Conservation (phyloP, 2,888 invertebrate genomes). For the Pachycephus smyrnensis region DNA sequence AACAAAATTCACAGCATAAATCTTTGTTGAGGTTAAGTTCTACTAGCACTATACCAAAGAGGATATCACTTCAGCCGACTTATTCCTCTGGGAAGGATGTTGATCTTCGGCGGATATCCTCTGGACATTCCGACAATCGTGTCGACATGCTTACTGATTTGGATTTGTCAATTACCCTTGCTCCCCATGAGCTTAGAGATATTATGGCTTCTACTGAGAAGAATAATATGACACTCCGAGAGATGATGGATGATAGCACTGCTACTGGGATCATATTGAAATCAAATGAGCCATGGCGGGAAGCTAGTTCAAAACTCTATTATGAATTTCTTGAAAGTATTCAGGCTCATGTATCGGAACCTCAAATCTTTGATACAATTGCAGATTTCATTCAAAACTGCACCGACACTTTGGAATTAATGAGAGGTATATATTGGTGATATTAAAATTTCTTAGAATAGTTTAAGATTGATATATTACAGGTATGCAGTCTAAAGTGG, state of each 20-base stretch:
- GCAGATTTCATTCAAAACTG: conserved; percentile 75
- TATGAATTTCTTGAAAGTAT: conserved; percentile 60
- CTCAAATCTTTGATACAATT: conserved; percentile 73
- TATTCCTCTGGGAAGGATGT: conserved; percentile 26
- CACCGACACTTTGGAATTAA: conserved; percentile 72
- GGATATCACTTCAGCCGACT: conserved; percentile 40
- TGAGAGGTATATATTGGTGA: conserved; percentile 49
- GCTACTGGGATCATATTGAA: conserved; percentile 49
- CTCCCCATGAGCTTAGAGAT: conserved; percentile 49
- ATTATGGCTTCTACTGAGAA: conserved; percentile 46
- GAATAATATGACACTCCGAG: conserved; percentile 50
- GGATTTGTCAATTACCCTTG: conserved; percentile 20
- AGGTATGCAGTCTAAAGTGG: conserved; percentile 63
- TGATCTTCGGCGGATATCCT: conserved; percentile 10
- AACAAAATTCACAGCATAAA: conserved; percentile 40
- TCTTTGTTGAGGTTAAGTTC: conserved; percentile 50
- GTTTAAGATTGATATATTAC: conserved; percentile 7
- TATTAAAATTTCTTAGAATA: conserved; percentile 11
- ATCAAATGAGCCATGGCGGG: conserved; percentile 57
- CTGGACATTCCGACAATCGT: background rate
- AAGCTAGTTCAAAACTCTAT: conserved; percentile 52
- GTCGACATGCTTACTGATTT: background rate
- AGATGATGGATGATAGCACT: conserved; percentile 60
- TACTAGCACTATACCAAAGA: conserved; percentile 39
- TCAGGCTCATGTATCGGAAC: conserved; percentile 52